phyloP scores from a whole-genome alignment of 2,797 vertebrate species.

The Rhincodon typus region DNA sequence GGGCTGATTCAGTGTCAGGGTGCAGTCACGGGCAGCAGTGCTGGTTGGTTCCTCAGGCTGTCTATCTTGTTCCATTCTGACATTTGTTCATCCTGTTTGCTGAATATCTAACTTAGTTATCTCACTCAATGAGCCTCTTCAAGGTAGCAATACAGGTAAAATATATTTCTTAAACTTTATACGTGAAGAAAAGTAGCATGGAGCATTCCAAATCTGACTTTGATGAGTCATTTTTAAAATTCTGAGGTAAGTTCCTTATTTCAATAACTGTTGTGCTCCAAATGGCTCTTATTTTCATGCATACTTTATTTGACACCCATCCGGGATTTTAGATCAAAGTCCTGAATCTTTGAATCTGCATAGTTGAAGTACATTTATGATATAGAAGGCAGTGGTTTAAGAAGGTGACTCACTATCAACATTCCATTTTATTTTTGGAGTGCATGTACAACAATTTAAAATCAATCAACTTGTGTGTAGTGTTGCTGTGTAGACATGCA shows the following conservation, averaged over 20 bases:
- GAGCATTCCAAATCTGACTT: neutral
- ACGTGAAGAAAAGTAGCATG: neutral
- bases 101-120: too few species aligned
- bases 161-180: neutral
- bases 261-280: neutral
- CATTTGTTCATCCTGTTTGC: too few species aligned
- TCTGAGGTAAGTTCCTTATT: neutral
- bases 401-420: neutral
- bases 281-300: neutral
- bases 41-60: too few species aligned
- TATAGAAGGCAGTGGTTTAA: neutral
- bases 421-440: neutral
- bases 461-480: neutral
- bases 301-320: neutral
- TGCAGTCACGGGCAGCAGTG: too few species aligned
- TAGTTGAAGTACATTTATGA: neutral
- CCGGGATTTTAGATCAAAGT: neutral
- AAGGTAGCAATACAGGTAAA: neutral
- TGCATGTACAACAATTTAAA: neutral
- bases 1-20: too few species aligned
- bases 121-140: too few species aligned
- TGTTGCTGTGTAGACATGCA: neutral
- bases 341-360: too few species aligned
- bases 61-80: too few species aligned
- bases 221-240: neutral